Base-by-base conservation (phyloP, 2,797 vertebrate genomes). In the Parauchenoglanis ngamensis region DNA sequence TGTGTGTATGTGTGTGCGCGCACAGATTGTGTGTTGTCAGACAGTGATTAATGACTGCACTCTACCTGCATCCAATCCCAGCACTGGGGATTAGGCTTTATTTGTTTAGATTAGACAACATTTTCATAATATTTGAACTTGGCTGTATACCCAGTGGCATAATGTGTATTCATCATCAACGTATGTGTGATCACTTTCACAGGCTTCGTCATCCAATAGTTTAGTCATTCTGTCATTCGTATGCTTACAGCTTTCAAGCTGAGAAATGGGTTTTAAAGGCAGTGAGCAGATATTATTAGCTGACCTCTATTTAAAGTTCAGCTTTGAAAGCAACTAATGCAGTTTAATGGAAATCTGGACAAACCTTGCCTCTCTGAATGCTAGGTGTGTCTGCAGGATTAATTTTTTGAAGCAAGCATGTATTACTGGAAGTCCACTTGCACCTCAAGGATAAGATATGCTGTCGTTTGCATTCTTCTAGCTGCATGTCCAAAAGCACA, bases 41-140 rank as follows among this genome's bases (percentile, higher is more conserved):
- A 89, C 87, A 78, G 87, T 91, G 90, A 93, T 92, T 92, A 88
- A 87, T 87, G 84, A 90, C 84, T 61, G 49, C 72, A 85, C 59
- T 72, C 78, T 91, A 89, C 88, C 86, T 80, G 52, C 88, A 75
- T 85, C 59, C 83, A 90, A 84, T 76, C 86, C 88, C 85, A 83
- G 83, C 68, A 31, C 82, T 82, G 78, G 1, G 67, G 82, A 89
- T 88, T 87, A 87, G 46, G 80, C 81, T 61, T 88, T 87, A 86
- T 89, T 91, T 88, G 87, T 88, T 87, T 84, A 86, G 84, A 68
- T 61, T 88, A 86, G 52, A 89, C 87, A 91, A 40, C 56, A 80
- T 89, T 83, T 84, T 86, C 82, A 86, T 84, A 87, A 79, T 88
- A 70, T 56, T 87, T 91, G 59, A 91, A 89, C 81, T 82, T 84